phyloP scores from a whole-genome alignment of 1,140 invertebrate species.

The Galleria mellonella region DNA sequence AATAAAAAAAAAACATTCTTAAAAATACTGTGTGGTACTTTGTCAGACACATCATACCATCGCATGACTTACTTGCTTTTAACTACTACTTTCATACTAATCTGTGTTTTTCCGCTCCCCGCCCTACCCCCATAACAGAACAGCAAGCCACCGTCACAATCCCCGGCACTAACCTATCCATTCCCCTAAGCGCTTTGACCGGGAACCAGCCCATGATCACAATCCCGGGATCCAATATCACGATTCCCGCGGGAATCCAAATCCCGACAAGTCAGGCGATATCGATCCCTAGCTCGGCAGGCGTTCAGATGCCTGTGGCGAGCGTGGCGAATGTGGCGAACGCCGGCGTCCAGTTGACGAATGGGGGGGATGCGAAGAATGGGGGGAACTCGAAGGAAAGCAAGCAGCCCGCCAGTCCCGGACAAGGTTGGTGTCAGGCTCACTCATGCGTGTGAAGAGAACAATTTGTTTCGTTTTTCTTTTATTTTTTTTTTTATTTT shows the following conservation, averaged over 20 bases:
- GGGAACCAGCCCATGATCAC: slow-evolving; percentile 61
- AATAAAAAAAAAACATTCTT: neutral
- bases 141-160: slow-evolving; percentile 74
- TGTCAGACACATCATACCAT: slow-evolving; percentile 1
- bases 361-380: slow-evolving; percentile 17
- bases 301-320: slow-evolving; percentile 22
- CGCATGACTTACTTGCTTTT: slow-evolving; percentile 33
- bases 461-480: neutral
- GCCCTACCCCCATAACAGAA: slow-evolving; percentile 44
- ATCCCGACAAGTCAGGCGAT: slow-evolving; percentile 44
- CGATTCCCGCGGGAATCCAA: slow-evolving; percentile 62
- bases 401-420: slow-evolving; percentile 24
- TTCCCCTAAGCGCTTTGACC: slow-evolving; percentile 63
- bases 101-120: slow-evolving; percentile 44
- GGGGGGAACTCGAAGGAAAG: slow-evolving; percentile 19
- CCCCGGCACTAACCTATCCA: slow-evolving; percentile 76
- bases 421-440: slow-evolving; percentile 39
- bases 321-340: slow-evolving; percentile 17
- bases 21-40: neutral
- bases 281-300: slow-evolving; percentile 30
- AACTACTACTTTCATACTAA: slow-evolving; percentile 52
- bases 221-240: slow-evolving; percentile 71
- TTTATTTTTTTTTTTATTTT: too few relatives aligned
- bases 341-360: neutral
- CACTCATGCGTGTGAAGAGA: neutral